These are phyloP conservation scores for Dicrurus megarhynchus DNA, from an alignment of 2,113 vertebrate genomes.

Conservation along the genomic window DNA sequence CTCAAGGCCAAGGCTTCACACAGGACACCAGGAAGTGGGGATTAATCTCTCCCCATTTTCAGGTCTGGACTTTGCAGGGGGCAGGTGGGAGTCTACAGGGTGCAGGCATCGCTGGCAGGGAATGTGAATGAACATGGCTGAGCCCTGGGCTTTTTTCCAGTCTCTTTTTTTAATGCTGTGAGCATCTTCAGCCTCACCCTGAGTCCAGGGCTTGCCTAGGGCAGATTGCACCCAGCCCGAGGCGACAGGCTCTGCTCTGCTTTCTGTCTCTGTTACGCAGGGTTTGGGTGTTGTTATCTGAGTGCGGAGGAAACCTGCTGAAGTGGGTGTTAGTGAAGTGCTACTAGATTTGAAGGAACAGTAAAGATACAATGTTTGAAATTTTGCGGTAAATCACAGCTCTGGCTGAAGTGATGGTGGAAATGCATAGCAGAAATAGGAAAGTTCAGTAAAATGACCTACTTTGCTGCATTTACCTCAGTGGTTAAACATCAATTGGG, in stretches of 20 bases:
- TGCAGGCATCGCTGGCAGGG: neutral
- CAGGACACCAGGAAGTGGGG: fast-evolving
- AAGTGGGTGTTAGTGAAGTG: neutral
- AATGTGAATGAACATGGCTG: fast-evolving
- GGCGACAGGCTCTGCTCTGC: fast-evolving
- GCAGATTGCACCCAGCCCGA: neutral
- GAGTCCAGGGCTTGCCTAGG: neutral
- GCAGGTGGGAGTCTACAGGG: neutral
- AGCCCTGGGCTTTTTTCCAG: neutral
- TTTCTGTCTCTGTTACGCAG: fast-evolving
- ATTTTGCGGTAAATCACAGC: neutral
- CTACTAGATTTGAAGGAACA: neutral
- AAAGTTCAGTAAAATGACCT: neutral
- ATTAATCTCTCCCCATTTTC: neutral
- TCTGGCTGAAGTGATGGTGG: neutral
- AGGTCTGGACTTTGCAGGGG: neutral
- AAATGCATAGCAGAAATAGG: fast-evolving
- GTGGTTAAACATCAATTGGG: neutral
- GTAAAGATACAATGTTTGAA: neutral
- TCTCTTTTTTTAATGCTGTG: neutral
- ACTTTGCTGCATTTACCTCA: neutral
- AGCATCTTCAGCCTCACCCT: neutral
- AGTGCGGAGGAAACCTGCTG: neutral
- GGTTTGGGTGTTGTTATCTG: fast-evolving
- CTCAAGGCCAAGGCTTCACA: neutral